These are phyloP conservation scores for Alauda arvensis DNA, from an alignment of 2,797 vertebrate species.

Conservation along the genomic window DNA sequence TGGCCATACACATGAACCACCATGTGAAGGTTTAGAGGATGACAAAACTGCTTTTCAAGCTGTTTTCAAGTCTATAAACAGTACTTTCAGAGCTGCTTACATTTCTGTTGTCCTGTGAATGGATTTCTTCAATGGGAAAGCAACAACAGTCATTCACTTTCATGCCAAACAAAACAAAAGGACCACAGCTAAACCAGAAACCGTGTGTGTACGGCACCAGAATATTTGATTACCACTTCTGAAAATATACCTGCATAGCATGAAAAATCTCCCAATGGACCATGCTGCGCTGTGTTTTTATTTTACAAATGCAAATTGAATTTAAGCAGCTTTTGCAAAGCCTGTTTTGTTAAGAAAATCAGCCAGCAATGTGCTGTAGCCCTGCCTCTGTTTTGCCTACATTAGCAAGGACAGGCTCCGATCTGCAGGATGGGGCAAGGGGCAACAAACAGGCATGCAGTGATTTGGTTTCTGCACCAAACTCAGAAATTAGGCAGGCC, in stretches of 20 bases:
- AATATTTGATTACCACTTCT: slow-evolving; percentile 24
- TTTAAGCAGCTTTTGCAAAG: slow-evolving; percentile 32
- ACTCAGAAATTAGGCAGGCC: not conserved
- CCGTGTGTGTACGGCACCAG: not conserved
- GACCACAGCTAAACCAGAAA: slow-evolving; percentile 6
- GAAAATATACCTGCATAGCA: slow-evolving; percentile 2
- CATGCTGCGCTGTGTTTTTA: not conserved
- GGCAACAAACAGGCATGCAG: not conserved
- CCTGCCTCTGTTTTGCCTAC: slow-evolving; percentile 1
- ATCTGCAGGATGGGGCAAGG: not conserved
- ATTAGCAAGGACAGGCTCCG: not conserved
- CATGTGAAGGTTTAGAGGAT: not conserved
- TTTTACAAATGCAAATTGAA: slow-evolving; percentile 50
- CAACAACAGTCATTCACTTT: slow-evolving; percentile 18
- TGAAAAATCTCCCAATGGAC: not conserved
- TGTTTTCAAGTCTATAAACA: not conserved
- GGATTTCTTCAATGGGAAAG: not conserved
- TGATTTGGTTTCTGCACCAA: not conserved
- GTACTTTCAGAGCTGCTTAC: not conserved
- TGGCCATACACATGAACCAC: not conserved
- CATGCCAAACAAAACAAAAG: not conserved
- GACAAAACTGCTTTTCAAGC: not conserved
- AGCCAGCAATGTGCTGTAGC: not conserved
- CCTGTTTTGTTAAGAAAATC: slow-evolving; percentile 47
- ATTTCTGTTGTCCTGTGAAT: not conserved